Base-by-base conservation (phyloP, 2,888 invertebrate species). In the Graphium colonna region DNA sequence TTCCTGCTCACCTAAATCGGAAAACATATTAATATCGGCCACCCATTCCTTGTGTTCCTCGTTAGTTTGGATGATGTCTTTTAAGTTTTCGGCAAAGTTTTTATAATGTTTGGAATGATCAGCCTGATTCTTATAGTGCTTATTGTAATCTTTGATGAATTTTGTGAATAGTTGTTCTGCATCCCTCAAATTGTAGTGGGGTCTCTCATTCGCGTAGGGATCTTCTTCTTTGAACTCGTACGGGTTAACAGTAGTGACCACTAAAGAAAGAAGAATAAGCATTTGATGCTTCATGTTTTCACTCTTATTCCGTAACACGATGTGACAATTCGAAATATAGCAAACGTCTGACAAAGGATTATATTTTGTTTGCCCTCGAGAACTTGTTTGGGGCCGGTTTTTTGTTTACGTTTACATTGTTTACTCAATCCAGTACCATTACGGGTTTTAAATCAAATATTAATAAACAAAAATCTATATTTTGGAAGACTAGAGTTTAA, bases 31-130 rank as follows among this genome's bases (percentile, higher is more conserved):
- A n/a, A n/a, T n/a, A n/a, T n/a, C n/a, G n/a, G n/a, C n/a, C n/a
- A 53, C 69, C 54, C 57, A 83, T 83, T 39, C 85, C 82, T 39
- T 71, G 78, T 42, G 62, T 21, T 68, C 62, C 8, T 67, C 64
- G 58, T 85, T 86, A 9, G 73, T 50, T 7, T 55, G 62, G 55
- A 79, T 86, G 8, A 86, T 82, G 12, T 72, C 71, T 48, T 71
- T 68, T 51, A 86, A 67, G 52, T 69, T 80, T 1, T 69, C 61
- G 7, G 73, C 51, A 42, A 86, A 86, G 36, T 67, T 69, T 3
- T 63, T 52, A 51, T 64, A 84, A 57, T 71, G 82, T n/a, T 58
- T 62, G 0, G 65, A 51, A 1, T 61, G 60, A 18, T 82, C 83
- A 0, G 62, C 60, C 1, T 71, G 58, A 54, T 71, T 49, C 41